phyloP scores from a whole-genome alignment of 2,888 invertebrate genomes.

The Glomeris marginata region DNA sequence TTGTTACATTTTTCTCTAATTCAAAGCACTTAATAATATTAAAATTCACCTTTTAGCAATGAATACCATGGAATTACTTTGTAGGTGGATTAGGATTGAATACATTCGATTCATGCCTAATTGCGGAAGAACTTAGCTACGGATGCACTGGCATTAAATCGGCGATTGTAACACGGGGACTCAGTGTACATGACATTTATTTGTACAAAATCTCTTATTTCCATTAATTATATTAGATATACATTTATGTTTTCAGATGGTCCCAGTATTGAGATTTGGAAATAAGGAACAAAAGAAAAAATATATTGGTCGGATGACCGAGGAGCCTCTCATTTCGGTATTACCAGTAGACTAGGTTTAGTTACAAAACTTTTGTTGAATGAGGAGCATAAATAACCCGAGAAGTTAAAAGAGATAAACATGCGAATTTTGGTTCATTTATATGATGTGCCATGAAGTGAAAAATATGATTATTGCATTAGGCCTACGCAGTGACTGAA shows the following conservation, averaged over 20 bases:
- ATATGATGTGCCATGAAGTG: background rate
- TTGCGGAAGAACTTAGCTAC: conserved; percentile 79
- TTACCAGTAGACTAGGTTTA: conserved; percentile 29
- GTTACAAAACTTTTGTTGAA: too few species aligned
- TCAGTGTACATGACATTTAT: conserved; percentile 41
- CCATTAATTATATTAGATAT: background rate
- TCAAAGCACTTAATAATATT: background rate
- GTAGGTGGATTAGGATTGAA: conserved; percentile 62
- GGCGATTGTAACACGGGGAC: conserved; percentile 72
- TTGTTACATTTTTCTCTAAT: conserved; percentile 12
- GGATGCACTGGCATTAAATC: conserved; percentile 87
- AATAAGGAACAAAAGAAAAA: conserved; percentile 84
- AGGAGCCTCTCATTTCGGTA: conserved; percentile 81
- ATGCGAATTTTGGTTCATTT: background rate
- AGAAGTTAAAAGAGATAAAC: background rate
- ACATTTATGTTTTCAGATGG: conserved; percentile 27
- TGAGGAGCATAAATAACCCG: too few species aligned
- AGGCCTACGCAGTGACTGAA: conserved; percentile 93
- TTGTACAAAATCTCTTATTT: background rate
- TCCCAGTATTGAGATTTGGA: conserved; percentile 63
- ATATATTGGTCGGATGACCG: conserved; percentile 74
- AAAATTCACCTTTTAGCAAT: background rate
- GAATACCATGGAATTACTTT: too few species aligned
- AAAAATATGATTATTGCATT: too few species aligned
- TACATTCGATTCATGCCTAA: conserved; percentile 59